Evolutionary conservation across 2,888 invertebrate genomes (phyloP).

Genomic region (Cloeon dipterum): DNA sequence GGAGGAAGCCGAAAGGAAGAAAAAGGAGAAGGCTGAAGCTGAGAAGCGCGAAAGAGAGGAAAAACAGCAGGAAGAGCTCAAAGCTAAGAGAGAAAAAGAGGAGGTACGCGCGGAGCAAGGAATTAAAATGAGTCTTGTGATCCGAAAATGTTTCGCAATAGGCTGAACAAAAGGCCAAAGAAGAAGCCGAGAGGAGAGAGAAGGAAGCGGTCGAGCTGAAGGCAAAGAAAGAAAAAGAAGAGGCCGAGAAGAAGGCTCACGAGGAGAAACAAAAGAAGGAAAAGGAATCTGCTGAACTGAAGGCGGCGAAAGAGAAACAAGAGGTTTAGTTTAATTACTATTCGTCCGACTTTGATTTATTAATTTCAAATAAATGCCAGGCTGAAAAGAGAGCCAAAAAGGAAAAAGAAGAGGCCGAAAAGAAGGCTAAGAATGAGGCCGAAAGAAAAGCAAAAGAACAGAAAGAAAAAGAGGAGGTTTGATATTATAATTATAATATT

Average conservation of each 20-base stretch:
- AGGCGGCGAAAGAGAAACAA: not conserved
- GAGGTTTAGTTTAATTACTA: not conserved
- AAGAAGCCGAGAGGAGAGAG: not conserved
- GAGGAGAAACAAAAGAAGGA: not conserved
- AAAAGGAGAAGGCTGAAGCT: not conserved
- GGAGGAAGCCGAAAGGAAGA: not conserved
- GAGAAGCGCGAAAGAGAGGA: not conserved
- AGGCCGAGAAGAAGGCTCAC: not conserved
- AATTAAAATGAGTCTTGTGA: not conserved
- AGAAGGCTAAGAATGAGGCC: slow-evolving; percentile 10
- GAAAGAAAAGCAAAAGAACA: slow-evolving; percentile 5
- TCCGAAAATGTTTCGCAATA: no score
- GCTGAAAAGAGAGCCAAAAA: slow-evolving; percentile 6
- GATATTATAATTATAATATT: no score
- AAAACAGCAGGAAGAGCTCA: not conserved
- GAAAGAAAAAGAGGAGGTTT: slow-evolving; percentile 4
- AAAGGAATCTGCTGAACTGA: not conserved
- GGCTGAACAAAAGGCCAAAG: not conserved
- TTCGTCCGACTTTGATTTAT: no score
- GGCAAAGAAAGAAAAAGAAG: not conserved
- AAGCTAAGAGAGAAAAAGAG: not conserved
- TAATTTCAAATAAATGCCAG: slow-evolving; percentile 3
- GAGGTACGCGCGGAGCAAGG: not conserved
- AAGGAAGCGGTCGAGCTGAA: not conserved
- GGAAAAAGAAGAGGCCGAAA: slow-evolving; percentile 15